These are phyloP conservation scores for Temnothorax unifasciatus DNA, from an alignment of 2,888 invertebrate species.

Conservation along the genomic window DNA sequence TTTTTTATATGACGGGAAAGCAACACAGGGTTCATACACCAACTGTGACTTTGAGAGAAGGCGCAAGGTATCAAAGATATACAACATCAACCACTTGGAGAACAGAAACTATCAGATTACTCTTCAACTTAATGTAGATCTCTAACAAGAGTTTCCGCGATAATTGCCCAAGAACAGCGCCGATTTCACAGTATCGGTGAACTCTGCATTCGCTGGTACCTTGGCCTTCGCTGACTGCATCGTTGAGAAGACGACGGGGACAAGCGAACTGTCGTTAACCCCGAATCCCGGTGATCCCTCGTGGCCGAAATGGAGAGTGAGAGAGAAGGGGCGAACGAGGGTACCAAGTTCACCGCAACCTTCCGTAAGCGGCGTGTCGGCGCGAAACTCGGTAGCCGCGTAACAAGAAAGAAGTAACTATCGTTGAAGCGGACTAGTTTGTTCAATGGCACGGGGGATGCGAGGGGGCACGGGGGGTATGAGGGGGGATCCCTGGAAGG, in stretches of 20 bases:
- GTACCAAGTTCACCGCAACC: conserved; percentile 84
- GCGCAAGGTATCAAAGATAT: not conserved
- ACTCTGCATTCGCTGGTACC: conserved; percentile 40
- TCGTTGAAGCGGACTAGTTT: conserved; percentile 84
- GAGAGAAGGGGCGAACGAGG: conserved; percentile 63
- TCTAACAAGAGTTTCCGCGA: conserved; percentile 20
- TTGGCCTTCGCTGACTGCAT: conserved; percentile 71
- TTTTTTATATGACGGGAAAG: not conserved
- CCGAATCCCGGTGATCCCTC: conserved; percentile 72
- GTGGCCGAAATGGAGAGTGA: conserved; percentile 71
- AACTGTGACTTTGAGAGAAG: not conserved
- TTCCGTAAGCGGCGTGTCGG: conserved; percentile 80
- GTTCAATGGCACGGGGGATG: conserved; percentile 83
- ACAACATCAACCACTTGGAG: conserved; percentile 1
- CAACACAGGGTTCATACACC: not conserved
- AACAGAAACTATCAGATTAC: conserved; percentile 24
- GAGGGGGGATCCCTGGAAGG: conserved; percentile 69
- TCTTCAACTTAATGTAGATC: conserved; percentile 11
- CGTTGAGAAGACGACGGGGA: conserved; percentile 69
- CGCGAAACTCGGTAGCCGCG: conserved; percentile 83
- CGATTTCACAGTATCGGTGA: conserved; percentile 28
- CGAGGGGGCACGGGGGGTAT: conserved; percentile 56
- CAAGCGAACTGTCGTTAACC: conserved; percentile 74
- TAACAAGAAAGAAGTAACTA: conserved; percentile 86
- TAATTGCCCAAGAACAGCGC: conserved; percentile 20